A percentile compares a stretch with the other conserved stretches of the same genome.
These are phyloP conservation scores for Drosophila robusta DNA, from an alignment of 2,888 invertebrate species.

Conservation along the genomic window DNA sequence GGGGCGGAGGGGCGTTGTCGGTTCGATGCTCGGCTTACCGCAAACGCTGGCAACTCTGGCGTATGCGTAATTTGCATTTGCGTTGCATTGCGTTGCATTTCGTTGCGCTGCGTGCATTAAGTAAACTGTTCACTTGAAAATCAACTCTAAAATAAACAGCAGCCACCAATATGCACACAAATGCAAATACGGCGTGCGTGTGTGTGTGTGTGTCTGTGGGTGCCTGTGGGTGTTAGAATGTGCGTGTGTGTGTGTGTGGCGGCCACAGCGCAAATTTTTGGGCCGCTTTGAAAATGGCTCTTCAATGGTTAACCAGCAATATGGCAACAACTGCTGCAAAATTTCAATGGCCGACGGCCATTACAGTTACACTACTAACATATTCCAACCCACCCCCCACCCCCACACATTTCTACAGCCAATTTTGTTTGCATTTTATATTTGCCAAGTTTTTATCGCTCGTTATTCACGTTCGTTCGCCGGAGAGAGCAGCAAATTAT, in stretches of 20 bases:
- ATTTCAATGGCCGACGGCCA: conserved; percentile 65
- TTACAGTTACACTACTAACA: conserved; percentile 39
- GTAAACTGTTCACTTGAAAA: conserved; percentile 82
- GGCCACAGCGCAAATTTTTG: conserved; percentile 58
- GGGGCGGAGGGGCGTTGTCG: conserved; percentile 2
- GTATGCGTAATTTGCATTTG: conserved; percentile 77
- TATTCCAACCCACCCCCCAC: neutral
- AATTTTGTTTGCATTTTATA: conserved; percentile 77
- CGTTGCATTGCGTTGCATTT: conserved; percentile 44
- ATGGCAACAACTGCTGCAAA: conserved; percentile 67
- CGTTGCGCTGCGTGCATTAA: conserved; percentile 65
- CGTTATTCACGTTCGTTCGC: conserved; percentile 62
- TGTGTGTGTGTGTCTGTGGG: conserved; percentile 11
- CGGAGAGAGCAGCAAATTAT: conserved; percentile 61
- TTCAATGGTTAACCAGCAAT: conserved; percentile 74
- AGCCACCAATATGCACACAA: conserved; percentile 55
- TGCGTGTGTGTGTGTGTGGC: conserved; percentile 15
- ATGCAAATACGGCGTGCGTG: conserved; percentile 47
- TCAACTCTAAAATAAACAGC: conserved; percentile 79
- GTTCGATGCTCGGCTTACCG: conserved; percentile 56
- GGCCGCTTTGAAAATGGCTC: conserved; percentile 64
- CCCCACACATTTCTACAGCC: conserved; percentile 37
- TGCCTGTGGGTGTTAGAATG: neutral
- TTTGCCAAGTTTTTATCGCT: conserved; percentile 79
- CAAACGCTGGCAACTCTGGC: conserved; percentile 72